Conservation (phyloP, 2,888 invertebrate genomes). For the Cryptocheilus praepositus region DNA sequence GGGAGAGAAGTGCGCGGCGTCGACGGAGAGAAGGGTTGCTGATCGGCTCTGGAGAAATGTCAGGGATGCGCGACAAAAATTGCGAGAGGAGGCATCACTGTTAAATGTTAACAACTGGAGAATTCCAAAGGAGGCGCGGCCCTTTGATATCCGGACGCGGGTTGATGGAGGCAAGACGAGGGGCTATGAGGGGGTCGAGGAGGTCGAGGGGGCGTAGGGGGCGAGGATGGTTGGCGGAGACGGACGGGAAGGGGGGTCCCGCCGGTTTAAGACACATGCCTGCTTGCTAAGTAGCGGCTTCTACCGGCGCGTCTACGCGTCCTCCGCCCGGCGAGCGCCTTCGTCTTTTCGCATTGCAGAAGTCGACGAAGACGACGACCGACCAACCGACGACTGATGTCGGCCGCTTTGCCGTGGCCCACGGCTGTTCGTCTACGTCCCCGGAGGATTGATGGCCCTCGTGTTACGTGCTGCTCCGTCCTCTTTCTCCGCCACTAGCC, state of each 20-base stretch:
- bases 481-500: constrained; percentile 23
- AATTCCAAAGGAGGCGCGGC: constrained; percentile 61
- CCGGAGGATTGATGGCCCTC: constrained; percentile 70
- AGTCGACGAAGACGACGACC: constrained; percentile 45
- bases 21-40: constrained; percentile 9
- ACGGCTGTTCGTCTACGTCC: constrained; percentile 72
- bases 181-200: no score
- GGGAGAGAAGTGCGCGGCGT: neutral
- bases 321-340: constrained; percentile 34
- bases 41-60: constrained; percentile 13
- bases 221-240: neutral
- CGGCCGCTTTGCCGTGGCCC: constrained; percentile 69
- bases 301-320: constrained; percentile 58
- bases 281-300: constrained; percentile 65
- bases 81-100: constrained; percentile 53
- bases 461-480: constrained; percentile 49
- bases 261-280: constrained; percentile 61
- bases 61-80: constrained; percentile 51
- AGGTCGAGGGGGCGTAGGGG: no score
- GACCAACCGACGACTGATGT: constrained; percentile 61
- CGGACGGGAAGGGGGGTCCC: constrained; percentile 12
- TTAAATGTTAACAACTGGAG: constrained; percentile 67
- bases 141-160: constrained; percentile 42
- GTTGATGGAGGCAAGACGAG: constrained; percentile 29
- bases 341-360: constrained; percentile 41